phyloP scores from a whole-genome alignment of 1,140 invertebrate genomes.

The Diachasmimorpha longicaudata region DNA sequence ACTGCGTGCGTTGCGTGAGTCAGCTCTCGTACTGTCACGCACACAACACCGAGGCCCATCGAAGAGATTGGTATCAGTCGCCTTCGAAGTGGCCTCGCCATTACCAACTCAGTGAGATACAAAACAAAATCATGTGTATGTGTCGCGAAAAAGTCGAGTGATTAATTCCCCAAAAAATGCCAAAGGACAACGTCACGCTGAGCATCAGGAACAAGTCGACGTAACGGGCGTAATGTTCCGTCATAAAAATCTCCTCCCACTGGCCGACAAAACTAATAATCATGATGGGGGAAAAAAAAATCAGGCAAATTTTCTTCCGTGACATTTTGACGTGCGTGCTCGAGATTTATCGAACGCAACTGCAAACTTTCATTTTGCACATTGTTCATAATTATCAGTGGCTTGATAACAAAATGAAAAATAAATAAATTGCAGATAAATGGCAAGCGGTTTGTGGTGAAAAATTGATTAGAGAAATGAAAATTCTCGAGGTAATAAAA shows the following conservation, averaged over 20 bases:
- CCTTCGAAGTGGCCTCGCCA: constrained; percentile 40
- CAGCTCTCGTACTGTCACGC: not conserved
- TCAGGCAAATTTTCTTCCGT: not conserved
- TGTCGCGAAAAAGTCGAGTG: not conserved
- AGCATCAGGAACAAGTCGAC: not conserved
- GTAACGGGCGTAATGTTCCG: not conserved
- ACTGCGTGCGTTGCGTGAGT: constrained; percentile 19
- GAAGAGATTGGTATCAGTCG: constrained; percentile 29
- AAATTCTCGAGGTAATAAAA: not conserved
- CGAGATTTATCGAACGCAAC: not conserved
- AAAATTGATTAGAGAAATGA: not conserved
- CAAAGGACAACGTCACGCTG: not conserved
- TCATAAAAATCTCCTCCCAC: not conserved
- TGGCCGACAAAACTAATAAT: not conserved
- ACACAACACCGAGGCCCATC: constrained; percentile 24
- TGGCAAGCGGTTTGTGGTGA: not conserved
- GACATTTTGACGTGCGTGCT: not conserved
- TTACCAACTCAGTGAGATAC: constrained; percentile 28
- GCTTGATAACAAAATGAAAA: not conserved
- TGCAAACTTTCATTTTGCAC: not conserved
- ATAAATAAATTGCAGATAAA: not conserved
- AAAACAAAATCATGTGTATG: not conserved
- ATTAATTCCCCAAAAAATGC: not conserved
- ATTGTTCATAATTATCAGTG: not conserved
- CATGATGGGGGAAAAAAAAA: not conserved